Evolutionary conservation across 2,797 vertebrate species (phyloP).

Genomic region (Hemitrygon akajei): DNA sequence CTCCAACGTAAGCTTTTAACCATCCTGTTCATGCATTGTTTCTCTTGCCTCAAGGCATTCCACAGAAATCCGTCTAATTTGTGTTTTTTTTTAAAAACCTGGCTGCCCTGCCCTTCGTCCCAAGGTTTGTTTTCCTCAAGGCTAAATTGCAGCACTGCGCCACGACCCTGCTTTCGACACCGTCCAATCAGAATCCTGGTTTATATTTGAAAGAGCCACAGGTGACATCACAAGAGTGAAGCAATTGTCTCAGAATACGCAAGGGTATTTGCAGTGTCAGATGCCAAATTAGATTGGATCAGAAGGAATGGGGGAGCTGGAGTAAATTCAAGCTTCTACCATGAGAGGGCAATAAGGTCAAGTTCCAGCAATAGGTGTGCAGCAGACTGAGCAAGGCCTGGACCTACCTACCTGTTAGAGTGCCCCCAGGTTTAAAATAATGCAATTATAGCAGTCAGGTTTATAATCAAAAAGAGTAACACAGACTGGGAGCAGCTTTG

Average conservation of each 20-base stretch:
- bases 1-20: background rate
- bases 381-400: no score
- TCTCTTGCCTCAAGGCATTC: background rate
- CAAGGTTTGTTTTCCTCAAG: background rate
- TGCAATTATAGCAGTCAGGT: background rate
- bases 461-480: background rate
- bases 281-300: background rate
- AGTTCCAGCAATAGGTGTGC: background rate
- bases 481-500: background rate
- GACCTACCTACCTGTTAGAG: background rate
- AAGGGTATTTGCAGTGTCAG: background rate
- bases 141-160: background rate
- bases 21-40: background rate
- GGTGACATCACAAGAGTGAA: background rate
- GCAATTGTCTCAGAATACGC: background rate
- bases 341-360: background rate
- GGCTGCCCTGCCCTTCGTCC: background rate
- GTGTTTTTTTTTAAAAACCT: background rate
- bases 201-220: conserved; percentile 12
- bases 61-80: background rate
- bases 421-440: background rate
- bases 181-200: background rate
- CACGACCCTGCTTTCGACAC: background rate
- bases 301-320: background rate
- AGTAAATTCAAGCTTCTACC: background rate